Conservation (phyloP, 2,888 invertebrate species). For the Torymus texanus region DNA sequence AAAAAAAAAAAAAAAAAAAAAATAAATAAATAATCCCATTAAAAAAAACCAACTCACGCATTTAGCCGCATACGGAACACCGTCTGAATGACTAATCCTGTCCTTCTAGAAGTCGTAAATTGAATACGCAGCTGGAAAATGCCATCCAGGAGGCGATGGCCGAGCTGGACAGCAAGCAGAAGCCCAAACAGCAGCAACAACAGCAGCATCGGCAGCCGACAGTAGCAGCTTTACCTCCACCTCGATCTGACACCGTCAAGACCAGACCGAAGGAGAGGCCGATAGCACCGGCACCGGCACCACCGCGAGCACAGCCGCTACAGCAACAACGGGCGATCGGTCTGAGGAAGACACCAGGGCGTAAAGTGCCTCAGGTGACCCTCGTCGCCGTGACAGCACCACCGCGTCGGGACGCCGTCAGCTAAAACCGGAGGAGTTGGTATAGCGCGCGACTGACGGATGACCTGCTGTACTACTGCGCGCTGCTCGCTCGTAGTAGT, state of each 20-base stretch:
- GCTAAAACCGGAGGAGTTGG: constrained; percentile 13
- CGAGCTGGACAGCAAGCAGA: constrained; percentile 83
- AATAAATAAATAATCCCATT: too few species aligned
- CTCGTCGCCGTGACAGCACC: constrained; percentile 32
- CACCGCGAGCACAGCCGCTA: constrained; percentile 40
- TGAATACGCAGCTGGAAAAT: constrained; percentile 91
- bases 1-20: too few species aligned
- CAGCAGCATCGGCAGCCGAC: not conserved
- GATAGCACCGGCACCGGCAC: constrained; percentile 38
- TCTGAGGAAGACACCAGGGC: constrained; percentile 53
- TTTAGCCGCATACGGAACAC: not conserved
- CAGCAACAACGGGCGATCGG: constrained; percentile 44
- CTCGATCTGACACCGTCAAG: constrained; percentile 14
- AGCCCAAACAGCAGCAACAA: not conserved
- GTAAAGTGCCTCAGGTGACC: constrained; percentile 53
- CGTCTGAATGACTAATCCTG: constrained; percentile 40
- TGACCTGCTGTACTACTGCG: not conserved
- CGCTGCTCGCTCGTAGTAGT: not conserved
- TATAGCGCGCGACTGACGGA: not conserved
- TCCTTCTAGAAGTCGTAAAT: constrained; percentile 89
- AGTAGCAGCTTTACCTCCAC: constrained; percentile 4
- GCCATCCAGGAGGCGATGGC: constrained; percentile 96
- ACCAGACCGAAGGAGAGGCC: constrained; percentile 39
- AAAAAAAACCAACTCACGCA: too few species aligned
- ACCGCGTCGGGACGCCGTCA: constrained; percentile 16